A percentile compares a stretch with the other conserved stretches of the same genome.
Conservation (phyloP, 2,888 invertebrate genomes). For the Argyra leucocephala region DNA sequence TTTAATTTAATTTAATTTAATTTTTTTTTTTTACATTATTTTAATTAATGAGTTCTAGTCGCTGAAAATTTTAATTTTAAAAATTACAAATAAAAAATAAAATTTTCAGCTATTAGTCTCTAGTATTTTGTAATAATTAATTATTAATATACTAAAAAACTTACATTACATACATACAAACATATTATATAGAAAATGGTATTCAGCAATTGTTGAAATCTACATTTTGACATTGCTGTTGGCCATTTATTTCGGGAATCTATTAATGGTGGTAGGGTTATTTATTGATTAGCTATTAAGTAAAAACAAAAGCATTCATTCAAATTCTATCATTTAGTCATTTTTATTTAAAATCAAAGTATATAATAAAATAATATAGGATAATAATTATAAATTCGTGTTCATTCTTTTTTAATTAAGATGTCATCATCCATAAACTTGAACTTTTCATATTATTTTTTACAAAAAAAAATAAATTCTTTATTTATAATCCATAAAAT, state of each 20-base stretch:
- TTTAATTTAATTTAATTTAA: too few species aligned
- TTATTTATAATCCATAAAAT: background rate
- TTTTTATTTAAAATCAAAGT: too few species aligned
- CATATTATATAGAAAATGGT: background rate
- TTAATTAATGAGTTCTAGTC: slow-evolving; percentile 5
- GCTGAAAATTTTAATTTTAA: background rate
- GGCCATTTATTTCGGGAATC: background rate
- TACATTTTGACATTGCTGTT: background rate
- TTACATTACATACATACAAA: too few species aligned
- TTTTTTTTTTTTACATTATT: background rate
- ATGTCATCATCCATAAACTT: background rate
- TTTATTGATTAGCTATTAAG: background rate
- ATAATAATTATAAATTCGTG: background rate
- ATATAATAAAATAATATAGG: background rate
- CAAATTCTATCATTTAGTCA: background rate
- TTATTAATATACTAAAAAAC: too few species aligned
- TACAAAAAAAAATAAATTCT: background rate
- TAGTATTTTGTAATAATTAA: background rate
- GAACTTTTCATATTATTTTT: background rate
- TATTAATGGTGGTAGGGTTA: background rate
- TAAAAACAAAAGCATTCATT: too few species aligned
- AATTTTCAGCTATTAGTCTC: slow-evolving; percentile 1
- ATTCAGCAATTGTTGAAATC: background rate
- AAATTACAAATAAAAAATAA: too few species aligned
- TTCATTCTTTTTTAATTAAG: background rate